Base-by-base conservation (phyloP, 2,888 invertebrate species). In the Phragmatobia fuliginosa region DNA sequence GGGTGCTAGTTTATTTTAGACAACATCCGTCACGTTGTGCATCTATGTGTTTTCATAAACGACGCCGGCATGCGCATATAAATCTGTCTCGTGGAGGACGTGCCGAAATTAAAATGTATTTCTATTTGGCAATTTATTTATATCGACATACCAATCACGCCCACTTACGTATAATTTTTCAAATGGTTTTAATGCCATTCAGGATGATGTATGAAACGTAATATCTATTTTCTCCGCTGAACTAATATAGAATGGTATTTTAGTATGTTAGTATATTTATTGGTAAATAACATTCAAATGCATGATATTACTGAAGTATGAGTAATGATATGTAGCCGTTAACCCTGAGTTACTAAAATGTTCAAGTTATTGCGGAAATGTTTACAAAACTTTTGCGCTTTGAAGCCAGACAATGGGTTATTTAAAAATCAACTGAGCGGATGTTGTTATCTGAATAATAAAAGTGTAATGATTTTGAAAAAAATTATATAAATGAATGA, bases 1-100 rank as follows among this genome's bases (percentile, higher is more conserved):
- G 70, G 74, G 71, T 68, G 32, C 25, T 66, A 66, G 81, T 74
- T 69, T 81, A 81, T 83, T 81, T 81, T 67, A 58, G 73, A 71
- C 71, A 41, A 63, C 83, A 75, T 81, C 81, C 81, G 83, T 59
- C 73, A 58, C 67, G 69, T 67, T 68, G 62, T 62, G 61, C 70
- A 73, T 60, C 70, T 71, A 60, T 62, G 62, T 73, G 63, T 78
- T 75, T 74, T 71, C 62, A 62, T 62, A 73, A 61, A 28, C 25
- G 41, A 71, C 64, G 52, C 25, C 32, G 21, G 10, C 61, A 65
- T 74, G 64, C 45, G 68, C 66, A 62, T 45, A 74, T 79, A 73
- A 74, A 73, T 74, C 69, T 70, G 70, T 73, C 68, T 49, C 38
- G 32, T 18, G 16, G 64, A 74, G 78, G 82, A 82, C 71, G 78